A percentile compares a stretch with the other conserved stretches of the same genome.
phyloP scores from a whole-genome alignment of 2,888 invertebrate genomes.

The Girardia tigrina region DNA sequence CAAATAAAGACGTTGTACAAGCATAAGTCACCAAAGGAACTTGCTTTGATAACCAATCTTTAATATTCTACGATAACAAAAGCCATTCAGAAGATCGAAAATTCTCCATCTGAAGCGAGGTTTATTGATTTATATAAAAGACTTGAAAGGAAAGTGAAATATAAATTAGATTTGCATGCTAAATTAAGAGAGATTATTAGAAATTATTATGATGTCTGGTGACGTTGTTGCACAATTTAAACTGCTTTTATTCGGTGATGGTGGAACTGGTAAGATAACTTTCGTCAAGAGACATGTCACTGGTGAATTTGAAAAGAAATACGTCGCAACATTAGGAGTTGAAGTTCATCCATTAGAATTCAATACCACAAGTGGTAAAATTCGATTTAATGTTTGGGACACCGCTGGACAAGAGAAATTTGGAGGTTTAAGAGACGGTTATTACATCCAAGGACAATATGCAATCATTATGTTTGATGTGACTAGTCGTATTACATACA shows the following conservation, averaged over 20 bases:
- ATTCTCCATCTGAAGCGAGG: too few relatives aligned
- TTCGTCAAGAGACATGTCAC: constrained; percentile 98
- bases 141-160: too few relatives aligned
- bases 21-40: too few relatives aligned
- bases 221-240: constrained; percentile 49
- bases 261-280: constrained; percentile 97
- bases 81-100: too few relatives aligned
- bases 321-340: constrained; percentile 94
- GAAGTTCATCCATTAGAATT: constrained; percentile 96
- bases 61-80: too few relatives aligned
- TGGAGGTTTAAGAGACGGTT: constrained; percentile 92
- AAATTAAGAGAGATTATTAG: too few relatives aligned
- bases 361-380: constrained; percentile 89
- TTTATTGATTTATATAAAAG: too few relatives aligned
- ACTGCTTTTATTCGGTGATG: constrained; percentile 94
- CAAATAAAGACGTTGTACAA: too few relatives aligned
- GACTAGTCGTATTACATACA: constrained; percentile 95
- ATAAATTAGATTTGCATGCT: too few relatives aligned
- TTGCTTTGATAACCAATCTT: too few relatives aligned
- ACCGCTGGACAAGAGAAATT: constrained; percentile 99
- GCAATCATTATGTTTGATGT: constrained; percentile 99
- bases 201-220: neutral
- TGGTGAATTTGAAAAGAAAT: constrained; percentile 99
- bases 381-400: constrained; percentile 98
- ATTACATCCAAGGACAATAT: constrained; percentile 77